phyloP scores from a whole-genome alignment of 2,888 invertebrate species.

The Miltochrista miniata region DNA sequence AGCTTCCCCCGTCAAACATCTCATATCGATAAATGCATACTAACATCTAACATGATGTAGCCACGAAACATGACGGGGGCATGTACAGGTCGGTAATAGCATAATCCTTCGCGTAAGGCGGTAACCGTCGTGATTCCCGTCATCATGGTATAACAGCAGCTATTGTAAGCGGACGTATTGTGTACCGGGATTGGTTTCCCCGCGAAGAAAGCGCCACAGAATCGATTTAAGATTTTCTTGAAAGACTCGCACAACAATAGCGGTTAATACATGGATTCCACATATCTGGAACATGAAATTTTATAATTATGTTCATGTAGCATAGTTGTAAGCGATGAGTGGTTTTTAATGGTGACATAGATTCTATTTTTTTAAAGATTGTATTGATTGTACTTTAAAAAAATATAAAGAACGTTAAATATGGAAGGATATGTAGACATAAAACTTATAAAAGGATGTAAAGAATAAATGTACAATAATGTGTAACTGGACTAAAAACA shows the following conservation, averaged over 20 bases:
- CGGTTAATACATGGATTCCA: constrained; percentile 66
- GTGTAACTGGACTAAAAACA: too few relatives aligned
- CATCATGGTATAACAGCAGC: constrained; percentile 65
- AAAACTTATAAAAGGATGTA: too few relatives aligned
- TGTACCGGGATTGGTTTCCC: constrained; percentile 76
- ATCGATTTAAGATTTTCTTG: constrained; percentile 80
- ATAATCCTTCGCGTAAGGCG: constrained; percentile 66
- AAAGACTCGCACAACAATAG: constrained; percentile 73
- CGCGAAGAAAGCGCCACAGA: constrained; percentile 69
- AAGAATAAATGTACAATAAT: too few relatives aligned
- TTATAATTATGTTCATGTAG: constrained; percentile 39
- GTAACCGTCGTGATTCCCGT: constrained; percentile 65
- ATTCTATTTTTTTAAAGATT: background rate
- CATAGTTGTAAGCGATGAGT: too few relatives aligned
- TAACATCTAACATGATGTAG: background rate
- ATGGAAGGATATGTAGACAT: too few relatives aligned
- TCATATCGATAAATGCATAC: too few relatives aligned
- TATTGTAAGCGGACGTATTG: constrained; percentile 75
- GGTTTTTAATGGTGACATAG: background rate
- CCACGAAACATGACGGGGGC: background rate
- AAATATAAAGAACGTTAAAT: too few relatives aligned
- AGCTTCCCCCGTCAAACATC: too few relatives aligned
- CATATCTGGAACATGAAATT: constrained; percentile 54
- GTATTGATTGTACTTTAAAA: too few relatives aligned
- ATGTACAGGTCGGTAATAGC: constrained; percentile 55